Evolutionary conservation across 2,113 vertebrate genomes (phyloP), one percentile per base, ranked within the genome.

Genomic region (Casuarius casuarius): DNA sequence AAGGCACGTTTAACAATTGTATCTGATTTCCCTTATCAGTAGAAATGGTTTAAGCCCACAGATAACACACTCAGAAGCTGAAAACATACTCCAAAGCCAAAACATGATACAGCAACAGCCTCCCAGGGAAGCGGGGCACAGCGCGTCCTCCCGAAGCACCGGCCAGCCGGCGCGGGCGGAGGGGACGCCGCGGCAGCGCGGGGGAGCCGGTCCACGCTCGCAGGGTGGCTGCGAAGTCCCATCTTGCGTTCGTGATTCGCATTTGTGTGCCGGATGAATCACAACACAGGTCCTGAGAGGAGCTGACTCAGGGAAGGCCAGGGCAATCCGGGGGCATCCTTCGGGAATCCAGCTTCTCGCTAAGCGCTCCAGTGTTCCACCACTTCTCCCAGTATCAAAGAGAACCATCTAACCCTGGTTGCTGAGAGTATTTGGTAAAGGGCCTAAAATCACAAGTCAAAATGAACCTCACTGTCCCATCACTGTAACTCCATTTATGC

Each of bases 111-210:
- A 65, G 87, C 61, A 58, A 11, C 4, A 0, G 19, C 65, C 87
- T 74, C 58, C 8, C 22, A 2, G 73, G 70, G 90, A 23, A 15
- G 51, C 13, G 2, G 7, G 51, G 88, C 7, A 59, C 62, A 25
- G 84, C 33, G 0, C 0, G 90, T 3, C 38, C 0, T 2, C 33
- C 73, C 49, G 3, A 1, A 58, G 38, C 21, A 56, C 68, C 54
- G 5, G 42, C 40, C 8, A 4, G 67, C 8, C 0, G 1, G 67
- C 1, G 62, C 2, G 4, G 0, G 33, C 16, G 10, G 5, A 12
- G 25, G 26, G 48, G 31, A 4, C 23, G 59, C 38, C 29, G 2
- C 14, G 46, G 80, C n/a, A 65, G 2, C 35, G 8, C 23, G 10
- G 9, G 48, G 12, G 28, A n/a, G 35, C 25, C 0, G 20, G 49